phyloP scores from a whole-genome alignment of 2,888 invertebrate genomes.

The Petrolisthes cinctipes region DNA sequence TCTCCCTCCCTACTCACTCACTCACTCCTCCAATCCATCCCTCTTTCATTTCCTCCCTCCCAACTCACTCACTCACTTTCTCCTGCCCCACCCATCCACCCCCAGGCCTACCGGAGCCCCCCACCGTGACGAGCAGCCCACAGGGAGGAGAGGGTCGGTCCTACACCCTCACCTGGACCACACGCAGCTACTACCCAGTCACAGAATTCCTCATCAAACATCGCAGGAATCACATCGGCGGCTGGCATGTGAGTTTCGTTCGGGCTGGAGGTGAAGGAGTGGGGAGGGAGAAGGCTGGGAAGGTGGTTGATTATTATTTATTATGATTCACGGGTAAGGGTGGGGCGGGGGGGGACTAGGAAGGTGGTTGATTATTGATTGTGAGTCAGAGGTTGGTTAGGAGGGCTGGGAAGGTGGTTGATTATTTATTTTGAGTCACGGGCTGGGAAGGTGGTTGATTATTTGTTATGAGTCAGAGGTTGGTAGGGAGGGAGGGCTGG shows the following conservation, averaged over 20 bases:
- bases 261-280: background rate
- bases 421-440: too few species aligned
- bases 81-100: background rate
- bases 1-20: background rate
- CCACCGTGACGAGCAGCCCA: constrained; percentile 72
- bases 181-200: constrained; percentile 77
- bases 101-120: background rate
- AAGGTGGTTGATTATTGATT: too few species aligned
- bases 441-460: too few species aligned
- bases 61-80: background rate
- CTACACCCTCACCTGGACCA: constrained; percentile 79
- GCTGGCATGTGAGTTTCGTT: too few species aligned
- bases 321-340: too few species aligned
- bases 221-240: constrained; percentile 68
- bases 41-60: background rate
- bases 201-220: constrained; percentile 78
- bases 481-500: background rate
- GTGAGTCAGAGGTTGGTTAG: background rate
- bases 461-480: background rate
- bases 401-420: background rate
- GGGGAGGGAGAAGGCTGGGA: background rate
- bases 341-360: background rate
- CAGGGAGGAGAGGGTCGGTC: constrained; percentile 76
- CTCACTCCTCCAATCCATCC: background rate
- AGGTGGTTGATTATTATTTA: too few species aligned